These are phyloP conservation scores for Habroteleia sp. DNA, from an alignment of 2,888 invertebrate species.

Conservation along the genomic window DNA sequence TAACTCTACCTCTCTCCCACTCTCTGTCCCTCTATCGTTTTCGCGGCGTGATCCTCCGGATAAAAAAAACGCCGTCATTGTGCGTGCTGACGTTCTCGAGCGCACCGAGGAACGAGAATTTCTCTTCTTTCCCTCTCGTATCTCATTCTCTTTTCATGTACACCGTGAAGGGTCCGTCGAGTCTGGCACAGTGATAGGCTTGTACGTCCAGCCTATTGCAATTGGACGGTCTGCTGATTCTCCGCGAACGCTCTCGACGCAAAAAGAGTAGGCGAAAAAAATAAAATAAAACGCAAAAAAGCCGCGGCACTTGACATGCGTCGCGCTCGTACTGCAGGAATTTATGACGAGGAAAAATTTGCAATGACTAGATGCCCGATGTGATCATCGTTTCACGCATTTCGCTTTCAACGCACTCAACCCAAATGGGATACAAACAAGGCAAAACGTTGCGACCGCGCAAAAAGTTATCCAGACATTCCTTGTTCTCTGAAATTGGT, in stretches of 20 bases:
- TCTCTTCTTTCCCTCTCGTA: constrained; percentile 51
- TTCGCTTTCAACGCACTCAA: constrained; percentile 50
- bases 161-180: constrained; percentile 46
- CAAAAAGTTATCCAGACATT: constrained; percentile 45
- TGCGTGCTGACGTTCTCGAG: constrained; percentile 50
- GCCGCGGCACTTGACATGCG: constrained; percentile 64
- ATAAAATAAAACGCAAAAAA: constrained; percentile 29
- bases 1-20: neutral
- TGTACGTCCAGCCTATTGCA: constrained; percentile 60
- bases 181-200: constrained; percentile 53
- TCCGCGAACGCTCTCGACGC: constrained; percentile 20
- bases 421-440: constrained; percentile 50
- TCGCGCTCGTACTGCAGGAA: constrained; percentile 62
- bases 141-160: constrained; percentile 55
- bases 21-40: constrained; percentile 5
- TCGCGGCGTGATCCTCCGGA: constrained; percentile 42
- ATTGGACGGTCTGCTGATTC: constrained; percentile 60
- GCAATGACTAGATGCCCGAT: constrained; percentile 61
- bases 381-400: constrained; percentile 58
- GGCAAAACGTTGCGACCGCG: constrained; percentile 26
- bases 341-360: constrained; percentile 70
- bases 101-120: constrained; percentile 30
- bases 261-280: constrained; percentile 11
- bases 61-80: constrained; percentile 63
- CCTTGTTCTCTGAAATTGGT: constrained; percentile 54